Evolutionary conservation across 1,140 invertebrate species (phyloP).

Genomic region (Drosophila takahashii): DNA sequence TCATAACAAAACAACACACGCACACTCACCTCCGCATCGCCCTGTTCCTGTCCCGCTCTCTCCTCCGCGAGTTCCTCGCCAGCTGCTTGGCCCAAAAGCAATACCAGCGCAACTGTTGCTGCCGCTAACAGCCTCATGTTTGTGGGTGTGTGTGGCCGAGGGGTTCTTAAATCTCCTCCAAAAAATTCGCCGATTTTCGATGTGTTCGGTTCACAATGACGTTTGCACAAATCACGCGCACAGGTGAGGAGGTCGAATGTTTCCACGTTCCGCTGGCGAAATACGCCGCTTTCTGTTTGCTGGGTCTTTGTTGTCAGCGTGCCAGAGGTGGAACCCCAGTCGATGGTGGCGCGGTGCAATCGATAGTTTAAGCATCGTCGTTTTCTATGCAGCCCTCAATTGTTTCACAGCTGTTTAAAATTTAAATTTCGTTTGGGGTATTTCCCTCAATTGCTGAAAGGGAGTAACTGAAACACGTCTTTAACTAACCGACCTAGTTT

Average conservation of each 20-base stretch:
- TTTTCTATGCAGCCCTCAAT: neutral
- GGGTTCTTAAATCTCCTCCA: neutral
- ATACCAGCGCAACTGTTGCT: constrained; percentile 77
- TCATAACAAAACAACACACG: constrained; percentile 64
- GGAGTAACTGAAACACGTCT: no score
- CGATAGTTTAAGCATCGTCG: neutral
- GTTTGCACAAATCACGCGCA: constrained; percentile 31
- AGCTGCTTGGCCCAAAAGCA: constrained; percentile 64
- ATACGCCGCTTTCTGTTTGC: constrained; percentile 23
- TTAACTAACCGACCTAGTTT: neutral
- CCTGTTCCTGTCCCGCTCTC: constrained; percentile 8
- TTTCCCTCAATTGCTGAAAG: no score
- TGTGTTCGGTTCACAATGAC: constrained; percentile 8
- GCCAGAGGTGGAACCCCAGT: constrained; percentile 1
- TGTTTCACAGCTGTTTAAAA: no score
- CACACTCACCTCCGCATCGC: constrained; percentile 56
- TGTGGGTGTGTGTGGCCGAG: neutral
- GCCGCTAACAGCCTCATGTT: constrained; percentile 72
- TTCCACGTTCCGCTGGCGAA: constrained; percentile 17
- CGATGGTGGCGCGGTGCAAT: neutral
- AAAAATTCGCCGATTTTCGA: neutral
- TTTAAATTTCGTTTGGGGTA: no score
- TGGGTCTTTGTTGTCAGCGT: constrained; percentile 39
- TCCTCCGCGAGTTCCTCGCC: constrained; percentile 42
- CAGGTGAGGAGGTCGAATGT: constrained; percentile 15